Evolutionary conservation across 2,888 invertebrate species (phyloP), one percentile per base, ranked within the genome.

Genomic region (Piscicola geometra): DNA sequence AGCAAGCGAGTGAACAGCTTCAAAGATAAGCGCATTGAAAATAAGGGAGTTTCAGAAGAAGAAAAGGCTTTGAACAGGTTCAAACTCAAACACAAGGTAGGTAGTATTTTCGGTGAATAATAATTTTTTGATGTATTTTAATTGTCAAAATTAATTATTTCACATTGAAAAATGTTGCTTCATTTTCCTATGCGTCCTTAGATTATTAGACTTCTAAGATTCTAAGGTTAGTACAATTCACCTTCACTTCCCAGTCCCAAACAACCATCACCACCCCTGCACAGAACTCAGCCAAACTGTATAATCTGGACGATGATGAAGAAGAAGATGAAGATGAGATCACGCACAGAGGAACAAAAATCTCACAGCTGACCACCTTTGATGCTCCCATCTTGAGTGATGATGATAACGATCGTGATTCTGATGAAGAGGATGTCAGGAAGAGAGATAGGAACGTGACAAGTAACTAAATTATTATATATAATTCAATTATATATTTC

Each of bases 1-100:
- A 90, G 91, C 84, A 88, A 92, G 81, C 97, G 96, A 83, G 89
- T 90, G 0, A 98, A 95, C 84, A 88, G 90, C 12, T 60, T 73
- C 60, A 21, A 33, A 64, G 73, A 73, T 36, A 35, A 73, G 25
- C 60, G 67, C n/a, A 3, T 67, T 35, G 67, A 30, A 5, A 35
- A 2, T 3, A 67, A 67, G n/a, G 67, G 35, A n/a, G 15, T 30
- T 35, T 30, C 67, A 30, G 67, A 67, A 67, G 67, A 67, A 15
- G 67, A 32, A 67, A 9, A 67, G 33, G 67, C 67, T 35, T 15
- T 67, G 18, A 67, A 35, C 21, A 32, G 33, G 32, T 35, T 67
- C 28, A 67, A 67, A 67, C 35, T 28, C 3, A 33, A 32, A 33
- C 32, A 67, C 21, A 67, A 67, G 67, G 67, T 35, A 15, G 9